Evolutionary conservation across 2,113 vertebrate species (phyloP).

Genomic region (Argyrosomus japonicus): DNA sequence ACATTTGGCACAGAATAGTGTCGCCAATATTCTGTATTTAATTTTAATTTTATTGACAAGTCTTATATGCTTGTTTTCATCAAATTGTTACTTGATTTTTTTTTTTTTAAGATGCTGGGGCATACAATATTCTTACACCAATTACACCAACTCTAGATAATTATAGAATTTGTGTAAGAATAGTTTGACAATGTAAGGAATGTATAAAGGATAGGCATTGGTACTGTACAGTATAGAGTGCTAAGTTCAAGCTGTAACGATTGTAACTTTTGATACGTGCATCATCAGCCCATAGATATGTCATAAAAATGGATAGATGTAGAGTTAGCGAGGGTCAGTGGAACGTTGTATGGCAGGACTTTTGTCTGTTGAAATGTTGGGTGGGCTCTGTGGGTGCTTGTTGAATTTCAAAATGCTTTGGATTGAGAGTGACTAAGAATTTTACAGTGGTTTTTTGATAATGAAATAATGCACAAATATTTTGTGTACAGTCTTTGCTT

Average conservation of each 20-base stretch:
- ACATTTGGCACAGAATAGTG: slow-evolving; percentile 60
- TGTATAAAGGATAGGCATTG: slow-evolving; percentile 71
- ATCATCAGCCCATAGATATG: slow-evolving; percentile 64
- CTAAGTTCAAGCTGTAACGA: slow-evolving; percentile 61
- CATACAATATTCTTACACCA: slow-evolving; percentile 66
- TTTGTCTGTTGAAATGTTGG: slow-evolving; percentile 54
- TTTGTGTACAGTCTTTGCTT: slow-evolving; percentile 54
- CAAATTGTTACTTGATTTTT: slow-evolving; percentile 58
- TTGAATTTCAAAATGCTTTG: slow-evolving; percentile 50
- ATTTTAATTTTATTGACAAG: slow-evolving; percentile 77
- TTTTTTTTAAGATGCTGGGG: slow-evolving; percentile 56
- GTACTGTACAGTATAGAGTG: slow-evolving; percentile 70
- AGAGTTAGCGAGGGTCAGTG: slow-evolving; percentile 68
- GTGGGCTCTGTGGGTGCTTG: slow-evolving; percentile 54
- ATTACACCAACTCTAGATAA: slow-evolving; percentile 56
- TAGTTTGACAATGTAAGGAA: slow-evolving; percentile 72
- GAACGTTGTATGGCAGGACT: slow-evolving; percentile 63
- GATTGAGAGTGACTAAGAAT: slow-evolving; percentile 39
- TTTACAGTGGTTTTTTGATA: slow-evolving; percentile 62
- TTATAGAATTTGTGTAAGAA: slow-evolving; percentile 63
- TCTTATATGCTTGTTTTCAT: slow-evolving; percentile 72
- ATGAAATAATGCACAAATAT: slow-evolving; percentile 72
- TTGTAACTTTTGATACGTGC: slow-evolving; percentile 58
- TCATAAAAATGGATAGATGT: slow-evolving; percentile 60
- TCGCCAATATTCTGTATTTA: slow-evolving; percentile 75